Evolutionary conservation across 2,888 invertebrate genomes (phyloP).

Genomic region (Anarsia innoxiella): DNA sequence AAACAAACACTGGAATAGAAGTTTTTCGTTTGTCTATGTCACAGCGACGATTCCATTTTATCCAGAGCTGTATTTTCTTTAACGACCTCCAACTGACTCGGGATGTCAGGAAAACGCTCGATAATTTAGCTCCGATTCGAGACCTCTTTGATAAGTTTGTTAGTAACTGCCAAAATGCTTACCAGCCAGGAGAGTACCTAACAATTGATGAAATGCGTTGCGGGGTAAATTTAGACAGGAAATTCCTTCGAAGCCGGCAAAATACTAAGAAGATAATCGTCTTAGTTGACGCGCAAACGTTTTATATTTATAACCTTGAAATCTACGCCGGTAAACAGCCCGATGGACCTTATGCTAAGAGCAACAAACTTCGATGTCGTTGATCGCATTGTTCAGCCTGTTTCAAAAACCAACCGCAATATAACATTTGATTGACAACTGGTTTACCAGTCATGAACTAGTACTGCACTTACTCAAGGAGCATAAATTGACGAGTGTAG

Average conservation of each 20-base stretch:
- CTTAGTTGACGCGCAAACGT: conserved; percentile 17
- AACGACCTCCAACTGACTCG: conserved; percentile 16
- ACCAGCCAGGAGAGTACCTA: conserved; percentile 15
- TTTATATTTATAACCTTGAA: conserved; percentile 18
- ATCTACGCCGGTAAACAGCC: conserved; percentile 20
- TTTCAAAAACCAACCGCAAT: conserved; percentile 11
- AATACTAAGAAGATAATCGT: conserved; percentile 21
- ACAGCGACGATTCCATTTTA: conserved; percentile 12
- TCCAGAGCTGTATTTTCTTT: conserved; percentile 20
- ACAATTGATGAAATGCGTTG: conserved; percentile 23
- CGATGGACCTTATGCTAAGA: conserved; percentile 12
- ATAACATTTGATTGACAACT: conserved; percentile 12
- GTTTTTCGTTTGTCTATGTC: conserved; percentile 21
- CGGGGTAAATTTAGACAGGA: conserved; percentile 20
- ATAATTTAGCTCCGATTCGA: conserved; percentile 18
- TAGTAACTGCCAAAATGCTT: conserved; percentile 15
- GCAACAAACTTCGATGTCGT: neutral
- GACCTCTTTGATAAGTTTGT: conserved; percentile 18
- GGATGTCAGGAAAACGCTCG: neutral
- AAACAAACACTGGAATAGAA: conserved; percentile 16
- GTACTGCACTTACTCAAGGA: neutral
- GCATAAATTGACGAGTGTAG: neutral
- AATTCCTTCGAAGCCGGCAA: conserved; percentile 23
- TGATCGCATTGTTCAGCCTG: neutral
- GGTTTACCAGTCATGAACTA: conserved; percentile 8